Evolutionary conservation across 1,140 invertebrate species (phyloP).

Genomic region (Papilio polytes): DNA sequence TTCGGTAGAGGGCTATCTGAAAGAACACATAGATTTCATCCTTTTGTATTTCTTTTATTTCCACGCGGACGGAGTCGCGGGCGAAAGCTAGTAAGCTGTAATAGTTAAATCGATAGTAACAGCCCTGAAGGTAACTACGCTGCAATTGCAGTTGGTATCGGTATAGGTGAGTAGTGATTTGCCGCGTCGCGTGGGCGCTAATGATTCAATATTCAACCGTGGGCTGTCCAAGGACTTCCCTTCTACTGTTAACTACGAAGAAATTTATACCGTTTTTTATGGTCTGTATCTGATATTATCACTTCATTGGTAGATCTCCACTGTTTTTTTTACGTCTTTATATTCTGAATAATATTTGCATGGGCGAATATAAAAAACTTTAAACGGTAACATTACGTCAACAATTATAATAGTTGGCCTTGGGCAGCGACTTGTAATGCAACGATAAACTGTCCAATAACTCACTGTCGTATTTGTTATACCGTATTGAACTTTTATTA

Average conservation of each 20-base stretch:
- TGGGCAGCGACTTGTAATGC: background rate
- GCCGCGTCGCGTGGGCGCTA: slow-evolving; percentile 23
- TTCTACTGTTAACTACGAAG: slow-evolving; percentile 16
- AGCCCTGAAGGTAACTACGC: slow-evolving; percentile 26
- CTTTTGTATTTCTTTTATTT: no score
- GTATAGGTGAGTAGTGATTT: slow-evolving; percentile 19
- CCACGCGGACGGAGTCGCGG: no score
- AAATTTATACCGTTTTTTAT: background rate
- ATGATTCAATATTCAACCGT: slow-evolving; percentile 18
- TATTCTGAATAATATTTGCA: background rate
- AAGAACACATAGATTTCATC: no score
- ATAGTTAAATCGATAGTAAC: background rate
- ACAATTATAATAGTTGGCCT: slow-evolving; percentile 10
- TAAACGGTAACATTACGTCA: slow-evolving; percentile 4
- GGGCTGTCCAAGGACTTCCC: slow-evolving; percentile 28
- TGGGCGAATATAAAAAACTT: background rate
- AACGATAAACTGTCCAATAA: slow-evolving; percentile 16
- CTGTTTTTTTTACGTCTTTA: no score
- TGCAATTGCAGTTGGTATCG: slow-evolving; percentile 29
- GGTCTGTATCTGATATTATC: background rate
- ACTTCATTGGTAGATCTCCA: background rate
- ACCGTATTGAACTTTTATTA: slow-evolving; percentile 26
- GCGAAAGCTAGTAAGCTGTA: no score
- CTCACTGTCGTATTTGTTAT: slow-evolving; percentile 23
- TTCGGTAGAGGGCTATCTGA: no score